Evolutionary conservation across 2,797 vertebrate species (phyloP).

Genomic region (Muscicapa comitata): DNA sequence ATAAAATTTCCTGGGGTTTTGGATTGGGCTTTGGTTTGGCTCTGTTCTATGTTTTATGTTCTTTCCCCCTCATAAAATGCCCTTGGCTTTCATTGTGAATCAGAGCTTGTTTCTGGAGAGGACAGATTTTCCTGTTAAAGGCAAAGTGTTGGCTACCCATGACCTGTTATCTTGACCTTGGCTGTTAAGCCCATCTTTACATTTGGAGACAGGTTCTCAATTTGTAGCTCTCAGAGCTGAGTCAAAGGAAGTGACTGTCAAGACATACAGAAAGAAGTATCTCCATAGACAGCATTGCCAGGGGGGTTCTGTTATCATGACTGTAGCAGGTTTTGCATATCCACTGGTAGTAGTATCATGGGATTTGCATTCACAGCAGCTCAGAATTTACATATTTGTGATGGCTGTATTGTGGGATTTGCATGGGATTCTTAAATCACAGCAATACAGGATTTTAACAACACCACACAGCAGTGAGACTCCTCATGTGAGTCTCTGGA

Average conservation of each 20-base stretch:
- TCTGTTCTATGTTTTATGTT: background rate
- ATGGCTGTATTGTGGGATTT: conserved; percentile 29
- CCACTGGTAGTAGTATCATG: background rate
- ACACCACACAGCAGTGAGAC: background rate
- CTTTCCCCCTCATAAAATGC: background rate
- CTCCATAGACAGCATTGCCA: background rate
- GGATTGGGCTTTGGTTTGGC: background rate
- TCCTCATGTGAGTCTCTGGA: background rate
- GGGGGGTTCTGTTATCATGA: background rate
- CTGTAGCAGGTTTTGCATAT: conserved; percentile 44
- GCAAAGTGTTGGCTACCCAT: background rate
- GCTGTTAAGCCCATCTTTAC: background rate
- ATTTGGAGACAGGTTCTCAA: background rate
- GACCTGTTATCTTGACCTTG: background rate
- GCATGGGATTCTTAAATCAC: conserved; percentile 23
- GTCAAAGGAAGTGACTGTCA: background rate
- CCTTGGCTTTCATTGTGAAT: background rate
- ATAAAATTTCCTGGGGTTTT: background rate
- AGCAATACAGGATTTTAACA: background rate
- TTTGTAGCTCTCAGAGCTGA: conserved; percentile 20
- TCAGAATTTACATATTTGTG: conserved; percentile 55
- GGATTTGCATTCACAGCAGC: conserved; percentile 50
- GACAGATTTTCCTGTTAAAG: background rate
- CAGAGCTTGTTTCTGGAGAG: background rate
- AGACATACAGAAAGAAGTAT: background rate